Conservation (phyloP, 2,888 invertebrate genomes). For the Lasiommata megera region DNA sequence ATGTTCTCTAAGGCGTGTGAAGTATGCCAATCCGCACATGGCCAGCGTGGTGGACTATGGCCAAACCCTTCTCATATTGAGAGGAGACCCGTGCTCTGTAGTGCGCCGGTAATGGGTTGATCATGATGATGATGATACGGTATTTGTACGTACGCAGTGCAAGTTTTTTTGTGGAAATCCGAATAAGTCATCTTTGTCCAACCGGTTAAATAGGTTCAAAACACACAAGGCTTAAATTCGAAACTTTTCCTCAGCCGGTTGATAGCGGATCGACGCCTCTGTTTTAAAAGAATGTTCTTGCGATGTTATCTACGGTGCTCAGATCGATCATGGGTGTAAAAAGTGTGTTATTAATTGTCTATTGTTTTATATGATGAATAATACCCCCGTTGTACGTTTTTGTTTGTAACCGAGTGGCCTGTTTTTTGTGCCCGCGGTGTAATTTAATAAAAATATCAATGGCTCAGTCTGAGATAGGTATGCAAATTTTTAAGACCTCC, state of each 20-base stretch:
- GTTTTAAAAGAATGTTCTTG: constrained; percentile 7
- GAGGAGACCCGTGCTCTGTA: too few relatives aligned
- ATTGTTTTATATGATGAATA: constrained; percentile 12
- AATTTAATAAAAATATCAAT: background rate
- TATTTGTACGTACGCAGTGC: too few relatives aligned
- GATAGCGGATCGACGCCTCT: constrained; percentile 7
- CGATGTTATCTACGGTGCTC: constrained; percentile 8
- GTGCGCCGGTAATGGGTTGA: too few relatives aligned
- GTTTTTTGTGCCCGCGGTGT: constrained; percentile 2
- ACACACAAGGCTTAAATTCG: background rate
- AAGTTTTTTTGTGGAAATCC: too few relatives aligned
- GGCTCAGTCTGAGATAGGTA: background rate
- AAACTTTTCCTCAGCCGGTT: background rate
- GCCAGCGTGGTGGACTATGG: too few relatives aligned
- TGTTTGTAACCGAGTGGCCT: constrained; percentile 3
- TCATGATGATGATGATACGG: too few relatives aligned
- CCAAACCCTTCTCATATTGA: too few relatives aligned
- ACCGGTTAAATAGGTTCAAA: too few relatives aligned
- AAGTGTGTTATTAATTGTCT: constrained; percentile 15
- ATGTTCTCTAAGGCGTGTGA: too few relatives aligned
- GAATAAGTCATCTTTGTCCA: too few relatives aligned
- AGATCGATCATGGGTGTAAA: constrained; percentile 15
- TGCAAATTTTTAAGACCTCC: background rate
- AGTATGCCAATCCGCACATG: too few relatives aligned
- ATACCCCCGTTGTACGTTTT: background rate